A percentile compares a stretch with the other conserved stretches of the same genome.
Conservation (phyloP, 2,113 vertebrate genomes). For the Cromileptes altivelis region DNA sequence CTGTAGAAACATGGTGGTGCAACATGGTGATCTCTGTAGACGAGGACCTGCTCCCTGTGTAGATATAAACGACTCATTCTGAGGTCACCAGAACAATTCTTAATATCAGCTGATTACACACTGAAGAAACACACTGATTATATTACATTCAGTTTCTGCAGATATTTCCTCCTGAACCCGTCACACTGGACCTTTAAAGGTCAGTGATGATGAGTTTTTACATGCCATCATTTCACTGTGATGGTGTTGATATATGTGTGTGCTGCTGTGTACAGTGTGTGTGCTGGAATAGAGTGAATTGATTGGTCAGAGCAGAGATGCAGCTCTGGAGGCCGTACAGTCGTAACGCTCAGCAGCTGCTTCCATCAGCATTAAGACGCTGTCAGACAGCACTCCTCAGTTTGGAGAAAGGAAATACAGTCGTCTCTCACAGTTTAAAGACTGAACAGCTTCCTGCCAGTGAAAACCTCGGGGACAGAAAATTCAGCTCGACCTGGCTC, state of each 20-base stretch:
- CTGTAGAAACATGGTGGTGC: too few relatives aligned
- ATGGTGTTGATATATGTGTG: not conserved
- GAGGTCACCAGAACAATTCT: too few relatives aligned
- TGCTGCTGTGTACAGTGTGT: not conserved
- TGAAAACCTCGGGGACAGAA: not conserved
- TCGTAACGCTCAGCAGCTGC: not conserved
- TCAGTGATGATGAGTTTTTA: not conserved
- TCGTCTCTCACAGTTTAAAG: constrained; percentile 1
- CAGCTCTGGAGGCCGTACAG: not conserved
- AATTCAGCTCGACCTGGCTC: not conserved
- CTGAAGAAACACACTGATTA: too few relatives aligned
- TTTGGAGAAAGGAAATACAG: constrained; percentile 26
- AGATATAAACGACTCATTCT: too few relatives aligned
- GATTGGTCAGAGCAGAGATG: not conserved
- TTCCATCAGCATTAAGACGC: constrained; percentile 10
- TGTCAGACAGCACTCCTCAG: not conserved
- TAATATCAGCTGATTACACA: too few relatives aligned
- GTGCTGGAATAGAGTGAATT: not conserved
- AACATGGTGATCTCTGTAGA: too few relatives aligned
- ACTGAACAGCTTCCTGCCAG: constrained; percentile 41
- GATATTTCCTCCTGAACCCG: too few relatives aligned
- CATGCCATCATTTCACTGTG: too few relatives aligned
- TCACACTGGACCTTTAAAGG: too few relatives aligned
- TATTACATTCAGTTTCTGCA: too few relatives aligned
- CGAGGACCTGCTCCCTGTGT: too few relatives aligned